Percentiles rank a stretch among this genome's conserved stretches.
Conservation (phyloP, 1,140 invertebrate species). For the Wasmannia auropunctata region DNA sequence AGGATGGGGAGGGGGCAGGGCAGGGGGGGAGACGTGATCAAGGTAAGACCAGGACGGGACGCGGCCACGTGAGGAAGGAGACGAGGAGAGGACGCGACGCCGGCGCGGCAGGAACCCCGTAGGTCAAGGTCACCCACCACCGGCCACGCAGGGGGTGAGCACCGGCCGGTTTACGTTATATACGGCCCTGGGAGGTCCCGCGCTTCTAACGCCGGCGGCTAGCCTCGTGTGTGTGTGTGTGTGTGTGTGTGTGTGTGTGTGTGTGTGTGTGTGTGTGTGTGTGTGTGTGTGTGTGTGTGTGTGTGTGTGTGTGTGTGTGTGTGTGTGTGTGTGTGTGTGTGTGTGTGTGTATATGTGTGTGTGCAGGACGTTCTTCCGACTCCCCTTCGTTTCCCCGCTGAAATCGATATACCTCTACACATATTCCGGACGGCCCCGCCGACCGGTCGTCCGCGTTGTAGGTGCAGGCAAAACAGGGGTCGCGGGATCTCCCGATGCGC, state of each 20-base stretch:
- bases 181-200: constrained; percentile 73
- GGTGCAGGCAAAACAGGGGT: constrained; percentile 43
- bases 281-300: no score
- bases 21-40: neutral
- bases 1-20: neutral
- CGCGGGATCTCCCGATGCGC: constrained; percentile 17
- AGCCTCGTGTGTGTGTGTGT: constrained; percentile 81
- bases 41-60: constrained; percentile 6
- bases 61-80: constrained; percentile 31
- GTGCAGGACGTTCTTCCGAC: constrained; percentile 81
- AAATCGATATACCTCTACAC: constrained; percentile 86
- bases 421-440: constrained; percentile 72
- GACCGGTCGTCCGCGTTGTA: constrained; percentile 29
- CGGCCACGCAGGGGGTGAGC: constrained; percentile 74
- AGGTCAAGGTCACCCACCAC: constrained; percentile 81
- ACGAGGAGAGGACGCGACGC: constrained; percentile 80
- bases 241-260: no score
- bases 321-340: no score
- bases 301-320: no score
- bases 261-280: no score
- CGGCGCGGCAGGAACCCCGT: constrained; percentile 82
- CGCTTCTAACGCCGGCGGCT: constrained; percentile 41
- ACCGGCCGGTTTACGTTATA: constrained; percentile 33
- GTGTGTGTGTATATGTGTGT: no score
- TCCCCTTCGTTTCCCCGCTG: constrained; percentile 63